Evolutionary conservation across 2,113 vertebrate genomes (phyloP).

Genomic region (Gnathonemus echidnorhynchus): DNA sequence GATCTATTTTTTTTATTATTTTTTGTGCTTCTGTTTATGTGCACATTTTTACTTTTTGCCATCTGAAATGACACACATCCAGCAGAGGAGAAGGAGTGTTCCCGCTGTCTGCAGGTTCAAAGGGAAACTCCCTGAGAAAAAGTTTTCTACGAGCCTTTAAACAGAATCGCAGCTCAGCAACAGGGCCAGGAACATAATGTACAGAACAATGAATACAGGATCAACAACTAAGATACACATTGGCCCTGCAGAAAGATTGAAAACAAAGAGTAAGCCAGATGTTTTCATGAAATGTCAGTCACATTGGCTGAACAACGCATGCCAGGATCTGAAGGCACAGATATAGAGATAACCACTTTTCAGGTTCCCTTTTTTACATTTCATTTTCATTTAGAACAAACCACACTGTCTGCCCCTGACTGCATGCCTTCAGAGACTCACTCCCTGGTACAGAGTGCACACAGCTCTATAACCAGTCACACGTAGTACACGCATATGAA

Average conservation of each 20-base stretch:
- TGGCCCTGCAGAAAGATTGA: background rate
- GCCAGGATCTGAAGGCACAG: background rate
- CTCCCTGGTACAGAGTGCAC: background rate
- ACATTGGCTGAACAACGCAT: background rate
- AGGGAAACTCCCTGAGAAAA: background rate
- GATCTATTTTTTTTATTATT: background rate
- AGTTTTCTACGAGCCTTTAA: background rate
- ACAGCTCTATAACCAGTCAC: background rate
- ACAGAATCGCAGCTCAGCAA: background rate
- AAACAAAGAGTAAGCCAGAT: background rate
- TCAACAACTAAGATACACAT: background rate
- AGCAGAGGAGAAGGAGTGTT: background rate
- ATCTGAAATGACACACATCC: background rate
- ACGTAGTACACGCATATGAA: background rate
- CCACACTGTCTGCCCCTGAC: background rate
- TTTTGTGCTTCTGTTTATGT: background rate
- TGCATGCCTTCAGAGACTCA: background rate
- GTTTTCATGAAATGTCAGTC: background rate
- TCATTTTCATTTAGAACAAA: background rate
- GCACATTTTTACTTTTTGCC: background rate
- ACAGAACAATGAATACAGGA: constrained; percentile 19
- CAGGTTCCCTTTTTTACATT: background rate
- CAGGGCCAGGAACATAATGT: constrained; percentile 35
- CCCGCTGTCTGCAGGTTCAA: background rate
- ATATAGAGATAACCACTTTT: background rate